A percentile compares a stretch with the other conserved stretches of the same genome.
Evolutionary conservation across 2,888 invertebrate species (phyloP).

Genomic region (Proisotoma minuta): DNA sequence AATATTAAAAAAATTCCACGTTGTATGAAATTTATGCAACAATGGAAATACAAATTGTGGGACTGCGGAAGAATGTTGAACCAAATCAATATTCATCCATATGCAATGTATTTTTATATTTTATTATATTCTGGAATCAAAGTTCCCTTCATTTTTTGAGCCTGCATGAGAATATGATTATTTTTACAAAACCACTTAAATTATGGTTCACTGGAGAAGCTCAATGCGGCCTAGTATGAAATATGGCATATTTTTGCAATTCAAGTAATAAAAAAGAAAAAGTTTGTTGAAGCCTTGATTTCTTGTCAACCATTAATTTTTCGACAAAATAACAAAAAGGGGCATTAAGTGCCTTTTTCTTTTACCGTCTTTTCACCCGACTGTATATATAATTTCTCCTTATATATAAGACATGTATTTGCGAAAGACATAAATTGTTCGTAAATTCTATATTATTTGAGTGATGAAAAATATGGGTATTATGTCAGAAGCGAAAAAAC

Average conservation of each 20-base stretch:
- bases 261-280: not conserved
- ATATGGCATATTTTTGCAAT: not conserved
- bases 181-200: constrained; percentile 3
- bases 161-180: not conserved
- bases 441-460: no score
- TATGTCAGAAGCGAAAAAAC: not conserved
- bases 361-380: not conserved
- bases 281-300: not conserved
- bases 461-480: not conserved
- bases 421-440: no score
- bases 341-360: no score
- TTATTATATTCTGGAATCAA: not conserved
- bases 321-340: no score
- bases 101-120: not conserved
- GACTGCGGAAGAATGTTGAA: no score
- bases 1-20: no score
- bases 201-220: not conserved
- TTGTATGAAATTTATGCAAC: no score
- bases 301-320: constrained; percentile 5
- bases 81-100: constrained; percentile 1
- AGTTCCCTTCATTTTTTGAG: not conserved
- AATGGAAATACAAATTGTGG: no score
- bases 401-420: no score
- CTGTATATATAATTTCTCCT: not conserved
- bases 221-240: not conserved